phyloP scores from a whole-genome alignment of 1,140 invertebrate genomes.

The Battus philenor region DNA sequence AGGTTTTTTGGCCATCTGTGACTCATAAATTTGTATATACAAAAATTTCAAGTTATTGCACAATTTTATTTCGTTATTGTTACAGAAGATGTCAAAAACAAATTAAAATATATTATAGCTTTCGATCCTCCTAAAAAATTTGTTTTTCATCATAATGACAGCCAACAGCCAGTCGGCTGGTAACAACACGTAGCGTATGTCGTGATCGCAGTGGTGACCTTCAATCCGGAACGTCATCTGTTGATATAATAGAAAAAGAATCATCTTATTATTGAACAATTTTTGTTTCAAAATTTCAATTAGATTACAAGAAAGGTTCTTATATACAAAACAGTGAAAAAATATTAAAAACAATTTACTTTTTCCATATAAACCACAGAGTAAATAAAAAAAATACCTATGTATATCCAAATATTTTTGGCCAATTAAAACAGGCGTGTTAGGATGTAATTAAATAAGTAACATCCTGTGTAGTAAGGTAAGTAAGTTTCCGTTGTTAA shows the following conservation, averaged over 20 bases:
- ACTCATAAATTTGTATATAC: too few relatives aligned
- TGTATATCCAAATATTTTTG: too few relatives aligned
- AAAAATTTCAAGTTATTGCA: too few relatives aligned
- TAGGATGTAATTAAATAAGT: too few relatives aligned
- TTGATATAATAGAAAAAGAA: constrained; percentile 3
- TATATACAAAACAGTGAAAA: neutral
- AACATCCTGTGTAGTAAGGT: too few relatives aligned
- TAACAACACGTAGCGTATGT: constrained; percentile 38
- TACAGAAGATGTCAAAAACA: too few relatives aligned
- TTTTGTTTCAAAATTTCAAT: neutral
- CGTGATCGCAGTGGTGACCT: constrained; percentile 41
- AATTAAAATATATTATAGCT: constrained; percentile 13
- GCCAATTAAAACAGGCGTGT: too few relatives aligned
- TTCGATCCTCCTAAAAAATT: constrained; percentile 46
- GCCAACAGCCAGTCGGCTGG: constrained; percentile 46
- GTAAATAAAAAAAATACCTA: neutral
- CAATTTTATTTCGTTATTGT: too few relatives aligned
- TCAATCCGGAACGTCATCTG: constrained; percentile 53
- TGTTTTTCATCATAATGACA: constrained; percentile 49
- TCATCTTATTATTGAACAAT: neutral
- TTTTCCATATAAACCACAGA: too few relatives aligned
- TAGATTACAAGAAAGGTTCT: neutral
- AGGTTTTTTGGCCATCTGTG: too few relatives aligned
- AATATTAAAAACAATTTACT: too few relatives aligned
- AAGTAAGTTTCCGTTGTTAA: too few relatives aligned